Evolutionary conservation across 2,113 vertebrate species (phyloP).

Genomic region (Struthio camelus): DNA sequence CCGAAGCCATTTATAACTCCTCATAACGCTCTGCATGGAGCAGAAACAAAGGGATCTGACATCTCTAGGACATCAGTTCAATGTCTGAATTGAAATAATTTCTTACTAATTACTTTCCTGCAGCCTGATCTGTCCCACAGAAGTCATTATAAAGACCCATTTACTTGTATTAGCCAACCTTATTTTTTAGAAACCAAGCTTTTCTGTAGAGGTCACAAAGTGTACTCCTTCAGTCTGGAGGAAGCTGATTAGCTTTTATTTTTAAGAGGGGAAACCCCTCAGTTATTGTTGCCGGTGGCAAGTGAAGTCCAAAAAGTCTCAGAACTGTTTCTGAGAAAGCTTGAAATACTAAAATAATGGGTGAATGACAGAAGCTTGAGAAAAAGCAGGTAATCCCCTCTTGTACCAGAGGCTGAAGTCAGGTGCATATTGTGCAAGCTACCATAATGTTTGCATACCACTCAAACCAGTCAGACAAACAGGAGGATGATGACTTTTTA

Average conservation of each 20-base stretch:
- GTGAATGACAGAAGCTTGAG: not conserved
- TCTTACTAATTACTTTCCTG: not conserved
- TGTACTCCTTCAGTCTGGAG: not conserved
- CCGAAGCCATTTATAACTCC: not conserved
- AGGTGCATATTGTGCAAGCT: rapidly evolving
- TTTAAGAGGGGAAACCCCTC: not conserved
- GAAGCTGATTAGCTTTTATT: not conserved
- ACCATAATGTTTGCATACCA: not conserved
- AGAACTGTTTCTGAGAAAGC: not conserved
- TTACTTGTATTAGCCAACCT: not conserved
- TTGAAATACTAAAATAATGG: not conserved
- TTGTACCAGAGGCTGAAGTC: not conserved
- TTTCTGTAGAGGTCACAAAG: not conserved
- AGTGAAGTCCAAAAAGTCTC: not conserved
- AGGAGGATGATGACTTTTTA: rapidly evolving
- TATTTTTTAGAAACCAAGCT: not conserved
- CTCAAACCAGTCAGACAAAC: not conserved
- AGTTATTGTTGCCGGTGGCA: not conserved
- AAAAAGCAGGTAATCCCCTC: not conserved
- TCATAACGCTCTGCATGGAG: not conserved
- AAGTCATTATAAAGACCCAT: not conserved
- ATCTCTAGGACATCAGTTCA: not conserved
- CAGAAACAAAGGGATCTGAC: not conserved
- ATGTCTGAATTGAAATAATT: not conserved
- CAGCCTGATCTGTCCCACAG: not conserved